These are phyloP conservation scores for Coluber constrictor DNA, from an alignment of 2,797 vertebrate genomes.

Conservation along the genomic window DNA sequence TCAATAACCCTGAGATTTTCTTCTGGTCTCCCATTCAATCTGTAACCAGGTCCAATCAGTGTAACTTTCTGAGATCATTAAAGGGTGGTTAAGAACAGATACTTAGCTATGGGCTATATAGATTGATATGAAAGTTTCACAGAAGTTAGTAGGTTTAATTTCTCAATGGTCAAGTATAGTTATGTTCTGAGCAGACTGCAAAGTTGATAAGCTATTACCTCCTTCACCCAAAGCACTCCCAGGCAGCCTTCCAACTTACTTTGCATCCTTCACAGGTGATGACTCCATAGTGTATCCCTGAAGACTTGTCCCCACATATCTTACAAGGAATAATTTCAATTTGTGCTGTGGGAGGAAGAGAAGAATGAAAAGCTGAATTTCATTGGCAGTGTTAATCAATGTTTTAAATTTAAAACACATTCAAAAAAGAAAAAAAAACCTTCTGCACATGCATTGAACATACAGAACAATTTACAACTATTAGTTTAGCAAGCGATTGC, in stretches of 20 bases:
- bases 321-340: slow-evolving; percentile 93
- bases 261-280: slow-evolving; percentile 96
- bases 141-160: background rate
- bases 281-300: slow-evolving; percentile 91
- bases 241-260: slow-evolving; percentile 67
- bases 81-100: background rate
- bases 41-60: background rate
- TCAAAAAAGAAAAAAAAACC: background rate
- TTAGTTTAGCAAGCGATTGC: background rate
- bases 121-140: background rate
- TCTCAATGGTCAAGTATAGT: background rate
- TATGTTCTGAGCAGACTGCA: background rate
- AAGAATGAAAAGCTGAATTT: background rate
- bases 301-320: slow-evolving; percentile 93
- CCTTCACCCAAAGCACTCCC: background rate
- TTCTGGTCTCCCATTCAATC: background rate
- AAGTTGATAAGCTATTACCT: background rate
- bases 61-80: background rate
- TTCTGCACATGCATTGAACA: background rate
- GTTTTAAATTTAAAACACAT: background rate
- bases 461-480: background rate
- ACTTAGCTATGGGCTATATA: background rate
- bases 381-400: background rate
- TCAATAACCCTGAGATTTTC: background rate
- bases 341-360: slow-evolving; percentile 74